Evolutionary conservation across 2,797 vertebrate species (phyloP), one percentile per base, ranked within the genome.

Genomic region (Hypotaenidia okinawae): DNA sequence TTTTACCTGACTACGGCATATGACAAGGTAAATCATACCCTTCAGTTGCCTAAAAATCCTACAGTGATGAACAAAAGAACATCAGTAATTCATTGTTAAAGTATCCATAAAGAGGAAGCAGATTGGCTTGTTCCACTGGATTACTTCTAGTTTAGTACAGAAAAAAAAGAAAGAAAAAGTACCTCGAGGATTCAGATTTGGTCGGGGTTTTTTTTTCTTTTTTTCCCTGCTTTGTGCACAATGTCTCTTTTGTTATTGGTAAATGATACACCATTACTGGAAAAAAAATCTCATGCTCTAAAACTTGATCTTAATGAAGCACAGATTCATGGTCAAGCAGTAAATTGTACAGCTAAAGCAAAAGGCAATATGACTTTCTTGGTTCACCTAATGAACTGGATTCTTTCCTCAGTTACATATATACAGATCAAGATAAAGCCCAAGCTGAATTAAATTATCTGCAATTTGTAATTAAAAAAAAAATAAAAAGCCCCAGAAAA

Each of bases 51-150:
- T 76, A 75, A 73, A 96, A 96, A 57, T 95, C 91, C 77, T 79
- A 61, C 95, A 96, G 90, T 49, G 55, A 80, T 89, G 78, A 96
- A 61, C 66, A 82, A 89, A 64, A 79, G 54, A 52, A 49, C 55
- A 95, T 96, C 62, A 96, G 88, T 96, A 95, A 94, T 96, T 97
- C 69, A 90, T 88, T 93, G 69, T 30, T 91, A 91, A 96, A 89
- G 49, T 54, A 74, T 68, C 85, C 84, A 69, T 80, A 67, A 95
- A 68, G 62, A 94, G 33, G 33, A 80, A 91, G 64, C 87, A 96
- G 92, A 95, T 91, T 93, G 78, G 37, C 33, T 95, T 91, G 74
- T 93, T 97, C 73, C 93, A 91, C 63, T 95, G 87, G 91, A 86
- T 96, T 84, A 95, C 55, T 94, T 94, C 57, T 94, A 49, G 24